Base-by-base conservation (phyloP, 2,113 vertebrate species). In the Amphiprion ocellaris region DNA sequence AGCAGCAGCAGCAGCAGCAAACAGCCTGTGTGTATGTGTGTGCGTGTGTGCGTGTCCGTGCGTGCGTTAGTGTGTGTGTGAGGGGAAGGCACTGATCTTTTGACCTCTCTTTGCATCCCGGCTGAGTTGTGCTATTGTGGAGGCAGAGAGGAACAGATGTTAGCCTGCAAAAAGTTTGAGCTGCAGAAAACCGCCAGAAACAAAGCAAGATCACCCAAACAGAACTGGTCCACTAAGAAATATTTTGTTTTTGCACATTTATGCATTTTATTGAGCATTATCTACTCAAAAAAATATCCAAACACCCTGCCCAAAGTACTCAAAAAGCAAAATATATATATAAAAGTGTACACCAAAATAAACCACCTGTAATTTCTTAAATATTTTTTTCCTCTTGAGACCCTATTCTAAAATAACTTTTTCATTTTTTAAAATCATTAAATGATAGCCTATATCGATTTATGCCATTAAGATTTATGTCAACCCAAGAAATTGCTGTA, bases 81-180 rank as follows among this genome's bases (percentile, higher is more conserved):
- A 66, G 85, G 69, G 82, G 84, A 86, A 83, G 89, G 81, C 87
- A 90, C 77, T 94, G 93, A 93, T 93, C 93, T 95, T 87, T 92
- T 95, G 92, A 94, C 93, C 91, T 91, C 86, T 85, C 82, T 93
- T 92, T 90, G 91, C 94, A 93, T 92, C 89, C 63, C 77, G 77
- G 86, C 85, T 89, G 85, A 92, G 89, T 90, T 94, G 87, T 72
- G 83, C 91, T 85, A 91, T 93, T 93, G 92, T 92, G 90, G 87
- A 85, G 77, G 81, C 77, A 74, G 88, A 75, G 89, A 91, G 89
- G 87, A 94, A 93, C 93, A 94, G 93, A 94, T 94, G 93, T 92
- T 90, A 72, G 79, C 71, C 77, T 83, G 79, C 79, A 50, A 64
- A 73, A 77, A 87, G 69, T 89, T 81, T 75, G 86, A 86, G 69